Base-by-base conservation (phyloP, 2,113 vertebrate genomes). In the Tiliqua scincoides region DNA sequence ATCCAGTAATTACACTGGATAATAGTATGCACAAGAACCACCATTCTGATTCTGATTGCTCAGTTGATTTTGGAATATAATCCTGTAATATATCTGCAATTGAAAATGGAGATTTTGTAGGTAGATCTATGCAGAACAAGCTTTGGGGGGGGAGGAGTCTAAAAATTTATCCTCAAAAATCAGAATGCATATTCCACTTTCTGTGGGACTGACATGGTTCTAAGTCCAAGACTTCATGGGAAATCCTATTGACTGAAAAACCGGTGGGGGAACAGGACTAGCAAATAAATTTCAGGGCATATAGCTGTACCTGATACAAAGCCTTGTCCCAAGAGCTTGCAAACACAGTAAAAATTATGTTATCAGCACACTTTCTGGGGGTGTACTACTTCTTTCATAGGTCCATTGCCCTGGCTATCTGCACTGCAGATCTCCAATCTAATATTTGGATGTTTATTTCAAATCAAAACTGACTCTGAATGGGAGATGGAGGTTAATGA, bases 91-190 rank as follows among this genome's bases (percentile, higher is more conserved):
- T 85, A 0, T 0, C 62, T 83, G 74, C 11, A 62, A 6, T 7
- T 40, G 78, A 87, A 88, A 85, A 68, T 25, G 61, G n/a, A 72
- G 88, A 85, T 23, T 77, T 62, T 3, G 12, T 21, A 83, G 35
- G 10, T 17, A 83, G 35, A n/a, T 73, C 18, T 35, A 0, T 84
- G 81, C 63, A 84, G 79, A 75, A 32, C 57, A 84, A 48, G 9
- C 68, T 4, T 67, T 92, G 77, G n/a, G 43, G 43, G 43, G 43
- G 43, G 80, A 80, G 91, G 88, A 85, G 63, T 57, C 32, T 76
- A 32, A 23, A 88, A 61, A 65, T 25, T 18, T 57, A 17, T 57
- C 14, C 17, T 57, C 54, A 57, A 57, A 54, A 57, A 57, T 57
- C 10, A 15, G 54, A 57, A 57, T 57, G 54, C 11, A 57, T 57